phyloP scores from a whole-genome alignment of 2,797 vertebrate species.

The Coluber constrictor region DNA sequence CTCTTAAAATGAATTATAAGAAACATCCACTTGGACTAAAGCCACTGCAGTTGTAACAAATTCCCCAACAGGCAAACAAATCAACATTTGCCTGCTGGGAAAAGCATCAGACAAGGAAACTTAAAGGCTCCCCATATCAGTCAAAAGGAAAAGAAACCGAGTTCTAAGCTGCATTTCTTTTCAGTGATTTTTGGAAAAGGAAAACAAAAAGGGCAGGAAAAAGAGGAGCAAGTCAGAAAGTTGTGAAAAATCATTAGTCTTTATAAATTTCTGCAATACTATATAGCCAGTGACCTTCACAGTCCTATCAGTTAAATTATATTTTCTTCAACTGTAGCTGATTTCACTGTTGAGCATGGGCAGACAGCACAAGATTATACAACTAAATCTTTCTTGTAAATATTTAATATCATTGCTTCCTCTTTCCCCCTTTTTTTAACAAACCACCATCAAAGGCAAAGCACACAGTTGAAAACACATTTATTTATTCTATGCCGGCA shows the following conservation, averaged over 20 bases:
- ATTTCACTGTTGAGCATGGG: slow-evolving; percentile 73
- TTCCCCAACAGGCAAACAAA: slow-evolving; percentile 35
- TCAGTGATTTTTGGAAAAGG: slow-evolving; percentile 57
- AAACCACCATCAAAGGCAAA: slow-evolving; percentile 72
- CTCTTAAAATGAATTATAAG: slow-evolving; percentile 46
- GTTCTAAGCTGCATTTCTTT: slow-evolving; percentile 60
- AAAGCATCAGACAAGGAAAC: slow-evolving; percentile 39
- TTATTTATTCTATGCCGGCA: slow-evolving; percentile 74
- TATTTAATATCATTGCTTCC: slow-evolving; percentile 75
- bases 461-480: slow-evolving; percentile 71
- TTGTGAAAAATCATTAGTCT: slow-evolving; percentile 69
- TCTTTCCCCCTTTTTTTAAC: slow-evolving; percentile 42
- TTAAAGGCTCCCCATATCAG: slow-evolving; percentile 27
- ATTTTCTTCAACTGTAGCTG: slow-evolving; percentile 70
- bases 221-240: slow-evolving; percentile 54
- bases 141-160: slow-evolving; percentile 47
- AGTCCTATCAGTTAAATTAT: slow-evolving; percentile 63
- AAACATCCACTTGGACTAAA: slow-evolving; percentile 38
- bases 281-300: slow-evolving; percentile 70
- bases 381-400: slow-evolving; percentile 77
- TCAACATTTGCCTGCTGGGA: slow-evolving; percentile 31
- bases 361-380: slow-evolving; percentile 67
- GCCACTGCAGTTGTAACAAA: slow-evolving; percentile 27
- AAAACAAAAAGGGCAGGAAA: slow-evolving; percentile 46
- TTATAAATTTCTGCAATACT: slow-evolving; percentile 70